Evolutionary conservation across 2,888 invertebrate species (phyloP).

Genomic region (Rhyacophila evoluta): DNA sequence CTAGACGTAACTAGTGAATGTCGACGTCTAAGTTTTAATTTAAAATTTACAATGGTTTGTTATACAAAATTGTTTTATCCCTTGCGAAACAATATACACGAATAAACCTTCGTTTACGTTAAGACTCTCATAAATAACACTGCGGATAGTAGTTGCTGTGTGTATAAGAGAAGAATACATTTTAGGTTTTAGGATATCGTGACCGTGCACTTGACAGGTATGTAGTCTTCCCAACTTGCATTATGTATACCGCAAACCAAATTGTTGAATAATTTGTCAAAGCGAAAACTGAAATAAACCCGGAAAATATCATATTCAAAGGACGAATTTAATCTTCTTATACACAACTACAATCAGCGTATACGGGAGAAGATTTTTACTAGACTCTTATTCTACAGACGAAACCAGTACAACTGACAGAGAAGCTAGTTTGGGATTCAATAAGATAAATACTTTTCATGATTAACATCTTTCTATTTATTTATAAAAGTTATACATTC

Average conservation of each 20-base stretch:
- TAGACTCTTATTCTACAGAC: too few relatives aligned
- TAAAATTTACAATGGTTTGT: slow-evolving; percentile 1
- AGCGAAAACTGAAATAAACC: neutral
- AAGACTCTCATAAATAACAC: slow-evolving; percentile 7
- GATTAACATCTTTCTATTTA: too few relatives aligned
- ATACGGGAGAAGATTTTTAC: too few relatives aligned
- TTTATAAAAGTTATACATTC: too few relatives aligned
- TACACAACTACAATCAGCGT: too few relatives aligned
- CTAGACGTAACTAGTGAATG: neutral
- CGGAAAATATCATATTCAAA: neutral
- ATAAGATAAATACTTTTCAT: too few relatives aligned
- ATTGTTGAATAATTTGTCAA: slow-evolving; percentile 18
- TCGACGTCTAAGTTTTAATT: neutral
- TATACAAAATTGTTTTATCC: neutral
- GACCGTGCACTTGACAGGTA: slow-evolving; percentile 22
- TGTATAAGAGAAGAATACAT: neutral
- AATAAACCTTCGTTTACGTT: neutral
- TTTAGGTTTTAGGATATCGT: neutral
- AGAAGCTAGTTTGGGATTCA: too few relatives aligned
- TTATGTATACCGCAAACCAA: neutral
- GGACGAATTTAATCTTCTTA: too few relatives aligned
- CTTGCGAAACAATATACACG: slow-evolving; percentile 17
- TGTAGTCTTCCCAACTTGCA: slow-evolving; percentile 19
- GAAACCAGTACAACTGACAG: too few relatives aligned
- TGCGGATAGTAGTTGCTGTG: neutral